Evolutionary conservation across 1,140 invertebrate species (phyloP).

Genomic region (Vollenhovia emeryi): DNA sequence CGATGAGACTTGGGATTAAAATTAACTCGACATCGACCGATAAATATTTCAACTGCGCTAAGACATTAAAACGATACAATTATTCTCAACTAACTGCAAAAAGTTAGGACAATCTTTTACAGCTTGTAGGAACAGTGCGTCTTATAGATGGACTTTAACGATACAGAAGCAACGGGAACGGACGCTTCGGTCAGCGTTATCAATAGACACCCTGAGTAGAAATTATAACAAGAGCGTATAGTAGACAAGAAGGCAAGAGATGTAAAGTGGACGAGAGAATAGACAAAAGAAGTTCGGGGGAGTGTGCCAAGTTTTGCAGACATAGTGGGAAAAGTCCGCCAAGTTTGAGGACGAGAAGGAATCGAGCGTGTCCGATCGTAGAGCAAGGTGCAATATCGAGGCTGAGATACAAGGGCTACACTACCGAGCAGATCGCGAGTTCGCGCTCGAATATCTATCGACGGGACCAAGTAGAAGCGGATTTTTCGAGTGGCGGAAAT

Average conservation of each 20-base stretch:
- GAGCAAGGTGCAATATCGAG: conserved; percentile 5
- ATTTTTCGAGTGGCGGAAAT: background rate
- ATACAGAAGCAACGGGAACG: background rate
- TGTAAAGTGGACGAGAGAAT: conserved; percentile 23
- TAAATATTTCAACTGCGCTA: conserved; percentile 29
- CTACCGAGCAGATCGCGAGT: background rate
- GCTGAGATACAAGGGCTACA: background rate
- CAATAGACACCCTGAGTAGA: conserved; percentile 72
- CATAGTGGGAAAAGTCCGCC: background rate
- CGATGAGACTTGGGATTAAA: background rate
- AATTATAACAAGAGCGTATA: conserved; percentile 51
- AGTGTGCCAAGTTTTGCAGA: background rate
- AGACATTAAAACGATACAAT: conserved; percentile 28
- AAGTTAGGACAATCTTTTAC: background rate
- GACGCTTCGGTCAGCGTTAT: conserved; percentile 18
- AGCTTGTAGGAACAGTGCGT: conserved; percentile 16
- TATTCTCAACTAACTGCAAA: conserved; percentile 8
- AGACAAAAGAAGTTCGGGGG: conserved; percentile 29
- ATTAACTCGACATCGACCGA: conserved; percentile 16
- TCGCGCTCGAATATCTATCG: background rate
- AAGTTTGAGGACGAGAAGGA: background rate
- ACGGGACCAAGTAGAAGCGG: background rate
- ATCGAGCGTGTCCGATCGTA: conserved; percentile 50
- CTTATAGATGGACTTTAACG: background rate
- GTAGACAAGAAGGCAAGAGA: conserved; percentile 52